Base-by-base conservation (phyloP, 2,797 vertebrate species). In the Phrynocephalus guinanensis region DNA sequence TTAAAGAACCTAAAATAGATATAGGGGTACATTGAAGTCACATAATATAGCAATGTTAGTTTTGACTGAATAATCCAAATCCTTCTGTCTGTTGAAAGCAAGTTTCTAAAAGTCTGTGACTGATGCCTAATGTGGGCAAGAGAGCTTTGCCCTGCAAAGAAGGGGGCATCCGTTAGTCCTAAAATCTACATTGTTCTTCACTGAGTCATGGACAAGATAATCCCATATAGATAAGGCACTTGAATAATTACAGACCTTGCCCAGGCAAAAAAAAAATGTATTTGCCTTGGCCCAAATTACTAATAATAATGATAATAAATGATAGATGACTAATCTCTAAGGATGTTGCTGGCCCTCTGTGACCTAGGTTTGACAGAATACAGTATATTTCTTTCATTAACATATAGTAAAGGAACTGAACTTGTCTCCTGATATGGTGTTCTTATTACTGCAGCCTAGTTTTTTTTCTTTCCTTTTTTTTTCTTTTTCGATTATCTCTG, bases 1-100 rank as follows among this genome's bases (percentile, higher is more conserved):
- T 90, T 66, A 66, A 89, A 93, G 90, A 93, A 88, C 88, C 93
- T 89, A 90, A 66, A 88, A 68, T 88, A 94, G 94, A 95, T 95
- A 91, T 90, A 87, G 71, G 26, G 18, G 93, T 90, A 70, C 88
- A 93, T 79, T 90, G 91, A 93, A 94, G 88, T 48, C n/a, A 94
- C 89, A 85, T 89, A 82, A 72, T 30, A 90, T 90, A 91, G 70
- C 56, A 86, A 78, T 89, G 20, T 0, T 87, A 87, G 92, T 87
- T 84, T 76, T 84, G 85, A 87, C 44, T 70, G 20, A 79, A 88
- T 38, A 2, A 38, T 86, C 77, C 24, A 78, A 93, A 94, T 93
- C 86, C 84, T 86, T 70, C 83, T 44, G 18, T 44, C 22, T 30
- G 44, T 48, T 72, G 33, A 78, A 91, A 87, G 63, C 0, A 52